Conservation (phyloP, 2,797 vertebrate species). For the Xiphophorus birchmanni region DNA sequence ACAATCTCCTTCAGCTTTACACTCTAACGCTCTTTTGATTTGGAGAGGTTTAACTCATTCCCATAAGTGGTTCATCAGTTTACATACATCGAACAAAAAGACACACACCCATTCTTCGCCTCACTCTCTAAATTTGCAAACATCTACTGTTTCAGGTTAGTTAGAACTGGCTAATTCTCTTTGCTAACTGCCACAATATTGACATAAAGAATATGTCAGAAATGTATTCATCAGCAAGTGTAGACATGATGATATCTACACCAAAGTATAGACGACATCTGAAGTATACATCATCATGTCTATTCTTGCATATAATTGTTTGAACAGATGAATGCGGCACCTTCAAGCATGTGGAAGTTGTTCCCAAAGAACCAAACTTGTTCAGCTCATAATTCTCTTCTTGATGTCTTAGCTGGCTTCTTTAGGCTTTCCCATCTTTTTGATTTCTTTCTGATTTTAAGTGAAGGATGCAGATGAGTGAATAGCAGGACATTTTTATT, state of each 20-base stretch:
- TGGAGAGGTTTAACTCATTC: constrained; percentile 48
- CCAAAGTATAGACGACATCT: no score
- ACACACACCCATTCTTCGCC: neutral
- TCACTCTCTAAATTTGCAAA: neutral
- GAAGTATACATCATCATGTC: neutral
- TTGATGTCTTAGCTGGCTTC: neutral
- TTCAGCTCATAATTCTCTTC: neutral
- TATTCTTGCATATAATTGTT: neutral
- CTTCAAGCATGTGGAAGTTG: neutral
- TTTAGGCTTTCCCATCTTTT: neutral
- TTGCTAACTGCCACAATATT: neutral
- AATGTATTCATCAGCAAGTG: neutral
- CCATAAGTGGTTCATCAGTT: constrained; percentile 8
- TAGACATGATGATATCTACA: neutral
- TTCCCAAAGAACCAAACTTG: neutral
- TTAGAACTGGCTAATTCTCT: neutral
- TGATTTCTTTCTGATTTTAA: neutral
- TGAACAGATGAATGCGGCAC: neutral
- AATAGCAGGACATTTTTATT: neutral
- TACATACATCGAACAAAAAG: neutral
- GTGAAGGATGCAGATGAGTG: neutral
- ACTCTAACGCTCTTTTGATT: constrained; percentile 23
- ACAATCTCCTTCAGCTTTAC: constrained; percentile 12
- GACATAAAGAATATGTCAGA: neutral
- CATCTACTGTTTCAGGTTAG: neutral